Conservation (phyloP, 2,888 invertebrate genomes). For the Chironomus riparius region DNA sequence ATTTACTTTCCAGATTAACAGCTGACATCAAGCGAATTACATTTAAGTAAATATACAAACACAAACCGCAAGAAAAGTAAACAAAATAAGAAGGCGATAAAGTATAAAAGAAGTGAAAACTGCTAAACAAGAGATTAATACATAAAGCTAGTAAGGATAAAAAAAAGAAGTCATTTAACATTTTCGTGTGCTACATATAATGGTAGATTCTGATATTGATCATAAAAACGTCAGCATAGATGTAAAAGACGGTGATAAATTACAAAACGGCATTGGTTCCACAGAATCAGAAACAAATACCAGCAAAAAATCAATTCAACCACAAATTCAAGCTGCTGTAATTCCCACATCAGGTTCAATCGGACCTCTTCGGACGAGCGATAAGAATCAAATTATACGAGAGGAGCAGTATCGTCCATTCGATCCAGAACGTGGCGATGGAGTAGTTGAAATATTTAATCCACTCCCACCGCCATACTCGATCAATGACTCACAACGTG, state of each 20-base stretch:
- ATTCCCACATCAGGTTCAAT: conserved; percentile 34
- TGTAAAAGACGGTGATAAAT: conserved; percentile 70
- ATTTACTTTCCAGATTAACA: conserved; percentile 19
- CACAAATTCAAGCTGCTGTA: conserved; percentile 7
- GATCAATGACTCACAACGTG: conserved; percentile 34
- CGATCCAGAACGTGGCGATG: conserved; percentile 5
- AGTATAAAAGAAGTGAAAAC: background rate
- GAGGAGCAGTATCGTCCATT: conserved; percentile 30
- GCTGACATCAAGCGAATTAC: conserved; percentile 5
- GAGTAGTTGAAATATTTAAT: background rate
- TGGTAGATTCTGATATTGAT: conserved; percentile 83
- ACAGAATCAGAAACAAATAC: conserved; percentile 55
- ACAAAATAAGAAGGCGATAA: background rate
- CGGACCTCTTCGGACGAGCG: conserved; percentile 35
- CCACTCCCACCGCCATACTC: background rate
- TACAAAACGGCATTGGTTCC: conserved; percentile 66
- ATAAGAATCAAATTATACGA: conserved; percentile 36
- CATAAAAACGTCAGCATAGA: conserved; percentile 74
- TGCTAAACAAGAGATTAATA: background rate
- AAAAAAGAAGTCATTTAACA: background rate
- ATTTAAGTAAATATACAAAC: background rate
- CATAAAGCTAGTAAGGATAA: background rate
- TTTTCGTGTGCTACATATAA: conserved; percentile 54
- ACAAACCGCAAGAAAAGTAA: background rate
- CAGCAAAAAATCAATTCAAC: conserved; percentile 38